Base-by-base conservation (phyloP, 2,888 invertebrate species). In the Papilio elwesi region DNA sequence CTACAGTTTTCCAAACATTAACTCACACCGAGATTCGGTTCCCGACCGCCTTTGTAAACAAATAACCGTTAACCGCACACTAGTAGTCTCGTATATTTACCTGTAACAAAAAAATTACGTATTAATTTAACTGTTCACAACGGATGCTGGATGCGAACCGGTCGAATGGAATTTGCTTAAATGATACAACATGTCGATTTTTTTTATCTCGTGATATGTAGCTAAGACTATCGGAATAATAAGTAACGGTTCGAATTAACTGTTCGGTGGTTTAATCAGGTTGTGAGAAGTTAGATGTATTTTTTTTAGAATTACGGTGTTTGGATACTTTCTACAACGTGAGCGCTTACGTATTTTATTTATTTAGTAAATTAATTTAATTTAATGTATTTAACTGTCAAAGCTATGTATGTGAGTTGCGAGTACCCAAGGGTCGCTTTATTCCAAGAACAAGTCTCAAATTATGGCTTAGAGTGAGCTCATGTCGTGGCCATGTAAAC, bases 91-190 rank as follows among this genome's bases (percentile, higher is more conserved):
- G 59, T 15, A 59, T 70, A 51, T 62, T 71, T 71, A 68, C 67
- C 62, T 67, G 67, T 62, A 71, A 71, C 71, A 71, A 62, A 71
- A n/a, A 62, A 71, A 64, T 38, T 64, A 59, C 47, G 10, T 47
- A 62, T 57, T 47, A 71, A 36, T 64, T 62, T 71, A 51, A 70
- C 64, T 64, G 63, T 70, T 57, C 26, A 16, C 59, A 59, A 43
- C 48, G 15, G 16, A 26, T 49, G 57, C 47, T 49, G 15, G 51
- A 26, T 38, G 48, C n/a, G 52, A 59, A 71, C 71, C 71, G 71
- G 71, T 71, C 43, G 6, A 43, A 59, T 36, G 47, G 51, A 43
- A 51, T 71, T 51, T 57, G 67, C 36, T 47, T 67, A 15, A 53
- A 71, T 71, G 43, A 57, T 55, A 57, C 52, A 62, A 65, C 57